Percentiles rank a stretch among this genome's conserved stretches.
phyloP scores from a whole-genome alignment of 2,888 invertebrate species.

The Parnassius apollo region DNA sequence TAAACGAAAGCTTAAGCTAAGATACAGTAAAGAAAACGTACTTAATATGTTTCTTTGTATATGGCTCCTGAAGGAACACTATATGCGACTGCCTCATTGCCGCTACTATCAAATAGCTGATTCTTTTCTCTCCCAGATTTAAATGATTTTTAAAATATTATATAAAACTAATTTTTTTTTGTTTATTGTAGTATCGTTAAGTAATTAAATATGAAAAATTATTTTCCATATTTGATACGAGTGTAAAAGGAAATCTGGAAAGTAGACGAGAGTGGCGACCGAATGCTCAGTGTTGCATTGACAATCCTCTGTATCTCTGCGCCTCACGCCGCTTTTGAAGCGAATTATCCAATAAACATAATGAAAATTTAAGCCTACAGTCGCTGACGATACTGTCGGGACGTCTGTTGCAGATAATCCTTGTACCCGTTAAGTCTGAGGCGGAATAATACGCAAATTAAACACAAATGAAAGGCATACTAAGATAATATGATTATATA shows the following conservation, averaged over 20 bases:
- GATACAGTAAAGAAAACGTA: too few relatives aligned
- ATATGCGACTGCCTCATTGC: too few relatives aligned
- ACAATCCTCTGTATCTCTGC: constrained; percentile 72
- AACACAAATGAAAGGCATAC: constrained; percentile 26
- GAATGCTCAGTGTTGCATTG: constrained; percentile 76
- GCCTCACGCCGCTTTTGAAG: constrained; percentile 65
- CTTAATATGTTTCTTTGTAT: too few relatives aligned
- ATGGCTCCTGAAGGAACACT: too few relatives aligned
- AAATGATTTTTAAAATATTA: too few relatives aligned
- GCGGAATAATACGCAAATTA: constrained; percentile 62
- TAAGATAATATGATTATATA: constrained; percentile 16
- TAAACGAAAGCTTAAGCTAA: too few relatives aligned
- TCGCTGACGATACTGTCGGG: constrained; percentile 58
- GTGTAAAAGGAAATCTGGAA: constrained; percentile 43
- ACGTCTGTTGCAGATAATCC: constrained; percentile 75
- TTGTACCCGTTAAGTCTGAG: constrained; percentile 48
- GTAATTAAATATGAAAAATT: too few relatives aligned
- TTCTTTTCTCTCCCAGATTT: too few relatives aligned
- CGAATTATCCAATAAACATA: constrained; percentile 80
- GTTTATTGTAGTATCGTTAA: too few relatives aligned
- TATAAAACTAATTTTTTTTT: too few relatives aligned
- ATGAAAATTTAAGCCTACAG: constrained; percentile 80
- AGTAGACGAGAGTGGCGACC: constrained; percentile 33
- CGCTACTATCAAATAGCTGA: too few relatives aligned
- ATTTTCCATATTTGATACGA: constrained; percentile 21